phyloP scores from a whole-genome alignment of 1,140 invertebrate species.

The Geopemphigus sp. region DNA sequence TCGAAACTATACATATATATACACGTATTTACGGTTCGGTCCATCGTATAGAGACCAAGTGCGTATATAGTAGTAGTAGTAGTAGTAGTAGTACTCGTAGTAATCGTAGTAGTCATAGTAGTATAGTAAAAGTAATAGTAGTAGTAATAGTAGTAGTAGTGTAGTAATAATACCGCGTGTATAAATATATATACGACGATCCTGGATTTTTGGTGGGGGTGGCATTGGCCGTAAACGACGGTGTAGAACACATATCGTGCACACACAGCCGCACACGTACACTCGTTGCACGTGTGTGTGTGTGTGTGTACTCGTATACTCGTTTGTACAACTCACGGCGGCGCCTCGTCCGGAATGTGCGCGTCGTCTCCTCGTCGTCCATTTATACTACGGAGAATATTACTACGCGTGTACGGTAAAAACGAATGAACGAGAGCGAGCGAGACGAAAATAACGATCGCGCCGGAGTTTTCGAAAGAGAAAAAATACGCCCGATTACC shows the following conservation, averaged over 20 bases:
- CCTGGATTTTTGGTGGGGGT: neutral
- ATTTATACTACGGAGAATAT: neutral
- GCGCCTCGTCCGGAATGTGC: constrained; percentile 9
- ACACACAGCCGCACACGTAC: too few species aligned
- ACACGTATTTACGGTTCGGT: neutral
- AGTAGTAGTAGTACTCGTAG: neutral
- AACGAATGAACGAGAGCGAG: neutral
- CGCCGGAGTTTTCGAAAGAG: too few species aligned
- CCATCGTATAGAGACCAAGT: too few species aligned
- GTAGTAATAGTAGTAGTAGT: neutral
- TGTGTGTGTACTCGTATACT: too few species aligned
- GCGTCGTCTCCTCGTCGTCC: neutral
- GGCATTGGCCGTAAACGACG: neutral
- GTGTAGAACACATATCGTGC: too few species aligned
- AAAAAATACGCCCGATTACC: neutral
- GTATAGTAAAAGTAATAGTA: neutral
- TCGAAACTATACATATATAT: neutral
- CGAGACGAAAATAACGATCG: too few species aligned
- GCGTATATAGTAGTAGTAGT: too few species aligned
- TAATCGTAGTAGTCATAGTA: neutral
- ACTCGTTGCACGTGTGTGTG: too few species aligned
- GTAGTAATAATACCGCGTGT: neutral
- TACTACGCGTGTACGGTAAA: neutral
- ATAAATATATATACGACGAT: neutral
- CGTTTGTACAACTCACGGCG: neutral